phyloP scores from a whole-genome alignment of 2,888 invertebrate genomes.

The Meteorus colon region DNA sequence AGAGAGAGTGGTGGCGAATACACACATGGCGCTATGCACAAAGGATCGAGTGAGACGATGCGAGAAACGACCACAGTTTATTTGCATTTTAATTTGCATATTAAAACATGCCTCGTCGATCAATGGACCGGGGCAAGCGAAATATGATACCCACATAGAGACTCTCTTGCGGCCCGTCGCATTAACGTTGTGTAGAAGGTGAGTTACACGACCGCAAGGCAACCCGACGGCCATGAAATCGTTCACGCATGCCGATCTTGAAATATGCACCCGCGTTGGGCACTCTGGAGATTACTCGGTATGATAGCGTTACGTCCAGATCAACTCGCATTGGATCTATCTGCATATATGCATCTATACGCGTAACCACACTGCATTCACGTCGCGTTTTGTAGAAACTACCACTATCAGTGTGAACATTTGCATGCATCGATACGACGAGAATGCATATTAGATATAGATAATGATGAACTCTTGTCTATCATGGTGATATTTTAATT shows the following conservation, averaged over 20 bases:
- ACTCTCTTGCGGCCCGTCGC: conserved; percentile 60
- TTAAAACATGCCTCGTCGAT: conserved; percentile 68
- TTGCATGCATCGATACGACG: too few relatives aligned
- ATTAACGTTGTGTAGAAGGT: conserved; percentile 67
- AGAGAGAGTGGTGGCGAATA: conserved; percentile 23
- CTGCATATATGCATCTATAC: not conserved
- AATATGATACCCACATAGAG: conserved; percentile 63
- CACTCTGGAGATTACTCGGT: conserved; percentile 61
- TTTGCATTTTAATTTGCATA: conserved; percentile 72
- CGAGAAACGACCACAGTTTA: conserved; percentile 53
- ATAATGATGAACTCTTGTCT: too few relatives aligned
- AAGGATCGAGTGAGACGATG: conserved; percentile 2
- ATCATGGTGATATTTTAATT: too few relatives aligned
- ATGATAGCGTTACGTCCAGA: conserved; percentile 60
- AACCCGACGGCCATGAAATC: conserved; percentile 72
- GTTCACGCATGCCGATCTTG: conserved; percentile 72
- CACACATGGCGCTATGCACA: not conserved
- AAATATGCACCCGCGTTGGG: conserved; percentile 69
- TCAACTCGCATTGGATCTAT: conserved; percentile 39
- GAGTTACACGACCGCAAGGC: conserved; percentile 71
- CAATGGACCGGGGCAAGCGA: conserved; percentile 60
- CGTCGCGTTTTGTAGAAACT: too few relatives aligned
- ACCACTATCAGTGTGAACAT: too few relatives aligned
- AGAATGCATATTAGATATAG: too few relatives aligned
- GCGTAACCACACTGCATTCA: not conserved